phyloP scores from a whole-genome alignment of 2,797 vertebrate genomes.

The Gambelia wislizenii region DNA sequence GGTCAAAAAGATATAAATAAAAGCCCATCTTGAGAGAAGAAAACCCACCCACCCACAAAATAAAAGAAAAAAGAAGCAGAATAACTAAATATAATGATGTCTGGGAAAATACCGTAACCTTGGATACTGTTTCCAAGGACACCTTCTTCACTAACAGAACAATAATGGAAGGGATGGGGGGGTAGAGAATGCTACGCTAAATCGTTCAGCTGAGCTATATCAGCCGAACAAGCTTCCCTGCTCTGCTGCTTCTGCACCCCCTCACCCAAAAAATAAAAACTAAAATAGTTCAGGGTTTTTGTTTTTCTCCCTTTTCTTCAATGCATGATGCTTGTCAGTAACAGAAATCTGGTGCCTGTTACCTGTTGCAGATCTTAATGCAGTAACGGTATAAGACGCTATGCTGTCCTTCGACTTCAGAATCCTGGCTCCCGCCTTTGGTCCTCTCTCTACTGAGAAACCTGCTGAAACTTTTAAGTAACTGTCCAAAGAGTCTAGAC shows the following conservation, averaged over 20 bases:
- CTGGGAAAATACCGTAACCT: constrained; percentile 76
- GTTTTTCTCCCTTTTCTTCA: not conserved
- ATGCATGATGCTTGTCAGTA: fast-evolving
- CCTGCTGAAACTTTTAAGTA: too few species aligned
- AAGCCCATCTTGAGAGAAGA: not conserved
- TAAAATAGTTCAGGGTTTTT: not conserved
- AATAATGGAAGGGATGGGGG: constrained; percentile 38
- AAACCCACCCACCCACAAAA: constrained; percentile 31
- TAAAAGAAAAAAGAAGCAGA: constrained; percentile 14
- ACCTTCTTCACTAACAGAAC: constrained; percentile 58
- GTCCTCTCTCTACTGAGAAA: fast-evolving
- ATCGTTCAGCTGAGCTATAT: constrained; percentile 34
- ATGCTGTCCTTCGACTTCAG: not conserved
- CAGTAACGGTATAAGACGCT: not conserved
- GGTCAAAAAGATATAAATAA: fast-evolving
- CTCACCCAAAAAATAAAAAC: not conserved
- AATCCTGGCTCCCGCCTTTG: not conserved
- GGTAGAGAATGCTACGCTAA: constrained; percentile 62
- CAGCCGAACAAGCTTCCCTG: not conserved
- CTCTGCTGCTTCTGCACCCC: not conserved
- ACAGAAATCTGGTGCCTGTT: not conserved
- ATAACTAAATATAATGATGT: constrained; percentile 22
- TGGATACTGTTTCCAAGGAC: constrained; percentile 82
- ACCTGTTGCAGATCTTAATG: not conserved
- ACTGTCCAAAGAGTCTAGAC: not conserved